Percentiles rank a stretch among this genome's conserved stretches.
Conservation (phyloP, 2,797 vertebrate genomes). For the Cossypha polioptera region DNA sequence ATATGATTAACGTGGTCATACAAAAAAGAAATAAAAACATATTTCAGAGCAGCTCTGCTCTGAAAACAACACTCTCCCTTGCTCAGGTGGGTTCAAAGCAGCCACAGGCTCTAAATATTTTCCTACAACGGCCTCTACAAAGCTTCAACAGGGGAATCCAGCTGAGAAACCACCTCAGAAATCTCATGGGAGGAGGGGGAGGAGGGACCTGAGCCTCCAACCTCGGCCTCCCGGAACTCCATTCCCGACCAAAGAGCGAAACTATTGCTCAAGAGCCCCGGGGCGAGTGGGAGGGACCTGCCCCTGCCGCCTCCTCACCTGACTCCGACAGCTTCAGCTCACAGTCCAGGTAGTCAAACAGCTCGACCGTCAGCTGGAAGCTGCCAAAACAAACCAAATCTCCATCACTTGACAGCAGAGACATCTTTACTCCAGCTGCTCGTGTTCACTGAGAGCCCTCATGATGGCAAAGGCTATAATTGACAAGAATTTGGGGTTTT, state of each 20-base stretch:
- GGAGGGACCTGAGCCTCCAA: not conserved
- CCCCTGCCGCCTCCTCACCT: conserved; percentile 77
- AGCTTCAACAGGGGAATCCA: not conserved
- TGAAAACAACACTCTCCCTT: not conserved
- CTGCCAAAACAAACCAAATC: conserved; percentile 65
- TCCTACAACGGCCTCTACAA: not conserved
- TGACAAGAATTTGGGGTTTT: not conserved
- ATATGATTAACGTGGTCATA: not conserved
- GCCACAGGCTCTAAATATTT: not conserved
- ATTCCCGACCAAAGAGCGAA: not conserved
- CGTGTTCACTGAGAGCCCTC: fast-evolving
- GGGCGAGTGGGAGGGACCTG: not conserved
- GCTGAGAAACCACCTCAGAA: not conserved
- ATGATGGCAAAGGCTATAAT: fast-evolving
- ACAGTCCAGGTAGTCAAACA: conserved; percentile 96
- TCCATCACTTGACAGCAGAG: not conserved
- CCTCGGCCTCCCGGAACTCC: not conserved
- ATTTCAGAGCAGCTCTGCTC: not conserved
- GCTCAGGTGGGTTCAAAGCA: not conserved
- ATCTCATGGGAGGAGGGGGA: not conserved
- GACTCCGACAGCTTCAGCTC: conserved; percentile 92
- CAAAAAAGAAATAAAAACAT: not conserved
- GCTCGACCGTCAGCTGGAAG: conserved; percentile 96
- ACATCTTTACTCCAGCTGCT: not conserved
- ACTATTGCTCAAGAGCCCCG: conserved; percentile 26